Evolutionary conservation across 2,888 invertebrate species (phyloP).

Genomic region (Drosophila anomalata): DNA sequence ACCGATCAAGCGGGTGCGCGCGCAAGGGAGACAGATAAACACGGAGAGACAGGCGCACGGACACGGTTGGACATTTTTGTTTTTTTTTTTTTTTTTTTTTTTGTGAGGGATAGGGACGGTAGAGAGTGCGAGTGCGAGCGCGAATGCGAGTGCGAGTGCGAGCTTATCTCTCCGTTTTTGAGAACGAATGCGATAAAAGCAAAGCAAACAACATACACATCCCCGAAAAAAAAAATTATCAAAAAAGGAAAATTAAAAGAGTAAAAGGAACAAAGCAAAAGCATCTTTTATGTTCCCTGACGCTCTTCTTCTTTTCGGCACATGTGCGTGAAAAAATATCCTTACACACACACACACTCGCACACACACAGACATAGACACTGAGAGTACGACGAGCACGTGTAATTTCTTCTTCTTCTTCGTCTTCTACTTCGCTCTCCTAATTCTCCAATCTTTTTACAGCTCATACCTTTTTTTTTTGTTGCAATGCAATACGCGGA

Average conservation of each 20-base stretch:
- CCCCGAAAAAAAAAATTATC: background rate
- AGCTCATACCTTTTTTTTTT: constrained; percentile 44
- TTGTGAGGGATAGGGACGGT: constrained; percentile 29
- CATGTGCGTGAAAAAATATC: constrained; percentile 68
- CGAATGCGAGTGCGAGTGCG: constrained; percentile 28
- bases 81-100: too few relatives aligned
- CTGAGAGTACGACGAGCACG: constrained; percentile 50
- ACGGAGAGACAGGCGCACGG: constrained; percentile 16
- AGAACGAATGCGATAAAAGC: constrained; percentile 74
- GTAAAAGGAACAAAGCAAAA: constrained; percentile 50
- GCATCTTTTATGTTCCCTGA: background rate
- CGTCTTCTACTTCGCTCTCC: constrained; percentile 15
- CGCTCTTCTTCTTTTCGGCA: constrained; percentile 42
- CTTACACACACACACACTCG: constrained; percentile 35
- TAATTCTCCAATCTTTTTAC: constrained; percentile 32
- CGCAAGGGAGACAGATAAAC: constrained; percentile 28
- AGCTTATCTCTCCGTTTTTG: constrained; percentile 65
- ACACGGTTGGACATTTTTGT: constrained; percentile 17
- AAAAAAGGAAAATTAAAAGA: constrained; percentile 19
- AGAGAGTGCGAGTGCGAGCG: constrained; percentile 44
- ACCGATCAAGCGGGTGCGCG: constrained; percentile 19
- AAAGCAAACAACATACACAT: constrained; percentile 64
- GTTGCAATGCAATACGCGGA: constrained; percentile 71
- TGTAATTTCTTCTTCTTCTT: constrained; percentile 49
- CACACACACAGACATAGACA: constrained; percentile 14